Evolutionary conservation across 2,113 vertebrate genomes (phyloP).

Genomic region (Brienomyrus brachyistius): DNA sequence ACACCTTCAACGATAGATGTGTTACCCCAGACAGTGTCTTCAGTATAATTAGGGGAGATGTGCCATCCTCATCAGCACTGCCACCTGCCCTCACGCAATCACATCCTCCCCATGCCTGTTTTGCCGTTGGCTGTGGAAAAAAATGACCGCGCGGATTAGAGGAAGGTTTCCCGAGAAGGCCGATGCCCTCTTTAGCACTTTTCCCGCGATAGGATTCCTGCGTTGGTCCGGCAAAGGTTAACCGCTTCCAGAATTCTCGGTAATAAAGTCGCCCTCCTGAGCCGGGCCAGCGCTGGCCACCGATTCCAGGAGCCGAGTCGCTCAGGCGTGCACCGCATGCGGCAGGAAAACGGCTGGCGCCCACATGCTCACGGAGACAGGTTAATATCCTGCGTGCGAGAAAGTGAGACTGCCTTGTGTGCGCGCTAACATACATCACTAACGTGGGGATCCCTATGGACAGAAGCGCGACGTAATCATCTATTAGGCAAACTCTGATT

Average conservation of each 20-base stretch:
- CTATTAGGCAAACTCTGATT: neutral
- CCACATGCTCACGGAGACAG: constrained; percentile 34
- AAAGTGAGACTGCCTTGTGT: neutral
- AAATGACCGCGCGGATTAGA: constrained; percentile 44
- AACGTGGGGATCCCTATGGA: neutral
- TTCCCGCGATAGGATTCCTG: constrained; percentile 17
- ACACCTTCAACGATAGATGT: constrained; percentile 37
- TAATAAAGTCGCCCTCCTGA: constrained; percentile 53
- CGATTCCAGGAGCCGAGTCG: constrained; percentile 50
- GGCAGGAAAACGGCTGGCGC: constrained; percentile 45
- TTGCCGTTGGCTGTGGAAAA: constrained; percentile 17
- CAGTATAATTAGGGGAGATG: constrained; percentile 50
- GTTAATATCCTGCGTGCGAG: constrained; percentile 29
- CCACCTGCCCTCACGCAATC: constrained; percentile 47
- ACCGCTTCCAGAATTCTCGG: constrained; percentile 52
- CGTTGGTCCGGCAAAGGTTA: constrained; percentile 45
- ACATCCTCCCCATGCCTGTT: constrained; percentile 26
- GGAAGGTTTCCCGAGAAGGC: neutral
- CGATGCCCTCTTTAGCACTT: constrained; percentile 22
- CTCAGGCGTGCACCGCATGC: constrained; percentile 47
- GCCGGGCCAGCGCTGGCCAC: constrained; percentile 39
- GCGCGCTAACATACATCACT: neutral
- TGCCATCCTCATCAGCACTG: constrained; percentile 58
- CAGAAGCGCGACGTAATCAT: neutral
- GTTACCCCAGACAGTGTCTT: constrained; percentile 42